Base-by-base conservation (phyloP, 2,888 invertebrate genomes). In the Fragum fragum region DNA sequence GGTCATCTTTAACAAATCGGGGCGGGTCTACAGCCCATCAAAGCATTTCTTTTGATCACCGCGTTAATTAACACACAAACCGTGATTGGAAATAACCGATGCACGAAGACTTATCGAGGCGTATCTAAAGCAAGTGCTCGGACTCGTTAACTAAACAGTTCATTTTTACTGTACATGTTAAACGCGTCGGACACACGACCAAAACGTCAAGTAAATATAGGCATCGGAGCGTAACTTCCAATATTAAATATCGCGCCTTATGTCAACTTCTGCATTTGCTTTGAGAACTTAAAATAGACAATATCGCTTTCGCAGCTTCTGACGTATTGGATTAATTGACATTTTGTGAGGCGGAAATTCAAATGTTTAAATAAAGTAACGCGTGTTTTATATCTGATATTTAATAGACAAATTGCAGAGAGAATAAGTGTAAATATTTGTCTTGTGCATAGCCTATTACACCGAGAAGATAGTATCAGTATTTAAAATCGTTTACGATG, bases 1-100 rank as follows among this genome's bases (percentile, higher is more conserved):
- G 61, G 61, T 2, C 61, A 61, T 61, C 28, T 61, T 61, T 61
- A 32, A 61, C 61, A 61, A 61, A 61, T 61, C 61, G 29, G 61
- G 29, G 61, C 32, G 61, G 28, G 61, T 29, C 11, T 32, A 29
- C n/a, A 61, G n/a, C 32, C 14, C 61, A 61, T 61, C 61, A 61
- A 61, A 61, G 32, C 29, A 32, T 61, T 61, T 29, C n/a, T 61
- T 61, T 32, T 29, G 28, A 61, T 61, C 61, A 61, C 61, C 18
- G 29, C 61, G 32, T 29, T 61, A 61, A 61, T 61, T 61, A 61
- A 32, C 29, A 32, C n/a, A 32, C 61, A 29, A 32, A n/a, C 32
- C n/a, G 32, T 32, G 61, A 61, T 32, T 32, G 32, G 61, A 61
- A 61, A 32, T 61, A n/a, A 61, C 61, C 61, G 61, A 32, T 61